These are phyloP conservation scores for Lophotriccus pileatus DNA, from an alignment of 2,797 vertebrate genomes.

Conservation along the genomic window DNA sequence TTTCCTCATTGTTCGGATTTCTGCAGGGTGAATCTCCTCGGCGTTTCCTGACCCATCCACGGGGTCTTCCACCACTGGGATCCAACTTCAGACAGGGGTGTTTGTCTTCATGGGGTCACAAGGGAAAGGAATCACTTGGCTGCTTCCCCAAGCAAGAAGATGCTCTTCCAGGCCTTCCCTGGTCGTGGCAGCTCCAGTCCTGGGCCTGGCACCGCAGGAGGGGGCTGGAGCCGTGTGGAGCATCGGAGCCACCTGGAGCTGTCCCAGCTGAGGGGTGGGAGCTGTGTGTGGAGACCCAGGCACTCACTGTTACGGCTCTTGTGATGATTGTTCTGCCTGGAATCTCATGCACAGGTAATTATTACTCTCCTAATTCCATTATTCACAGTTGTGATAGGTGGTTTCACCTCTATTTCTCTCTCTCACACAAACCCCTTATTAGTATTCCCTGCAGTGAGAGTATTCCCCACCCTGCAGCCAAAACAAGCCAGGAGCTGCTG, in stretches of 20 bases:
- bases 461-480: neutral
- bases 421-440: slow-evolving; percentile 14
- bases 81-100: neutral
- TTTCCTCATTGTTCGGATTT: slow-evolving; percentile 5
- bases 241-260: accelerated
- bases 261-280: neutral
- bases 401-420: slow-evolving; percentile 41
- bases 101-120: neutral
- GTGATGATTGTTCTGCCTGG: slow-evolving; percentile 35
- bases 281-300: neutral
- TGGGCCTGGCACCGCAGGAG: neutral
- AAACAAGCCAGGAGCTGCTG: neutral
- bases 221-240: neutral
- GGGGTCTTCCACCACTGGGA: neutral
- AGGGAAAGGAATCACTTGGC: neutral
- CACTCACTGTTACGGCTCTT: neutral
- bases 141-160: neutral
- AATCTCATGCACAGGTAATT: slow-evolving; percentile 45
- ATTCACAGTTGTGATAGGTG: slow-evolving; percentile 51
- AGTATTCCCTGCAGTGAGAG: neutral
- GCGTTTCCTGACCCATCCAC: neutral
- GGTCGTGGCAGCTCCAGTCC: too few relatives aligned
- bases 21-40: neutral
- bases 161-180: neutral
- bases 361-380: slow-evolving; percentile 39